These are phyloP conservation scores for Choloepus hoffmanni DNA, from an alignment of 2,113 vertebrate species.

Conservation along the genomic window DNA sequence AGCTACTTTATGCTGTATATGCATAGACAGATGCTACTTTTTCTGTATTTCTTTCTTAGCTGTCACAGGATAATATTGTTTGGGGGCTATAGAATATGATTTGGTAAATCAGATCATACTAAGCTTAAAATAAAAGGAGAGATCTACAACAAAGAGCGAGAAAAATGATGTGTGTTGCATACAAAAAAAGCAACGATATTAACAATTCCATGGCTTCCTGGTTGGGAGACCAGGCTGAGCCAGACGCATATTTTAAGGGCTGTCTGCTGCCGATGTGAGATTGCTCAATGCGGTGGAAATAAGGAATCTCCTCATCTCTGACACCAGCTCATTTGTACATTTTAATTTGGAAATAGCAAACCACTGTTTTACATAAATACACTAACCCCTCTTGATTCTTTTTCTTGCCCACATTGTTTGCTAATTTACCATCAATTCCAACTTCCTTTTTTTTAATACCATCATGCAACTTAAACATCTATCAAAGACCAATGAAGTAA, in stretches of 20 bases:
- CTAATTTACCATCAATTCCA: slow-evolving; percentile 83
- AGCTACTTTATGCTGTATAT: slow-evolving; percentile 34
- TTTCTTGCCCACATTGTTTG: slow-evolving; percentile 78
- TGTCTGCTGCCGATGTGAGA: slow-evolving; percentile 94
- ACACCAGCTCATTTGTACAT: slow-evolving; percentile 88
- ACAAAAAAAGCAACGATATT: slow-evolving; percentile 95
- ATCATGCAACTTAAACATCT: slow-evolving; percentile 80
- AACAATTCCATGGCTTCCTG: slow-evolving; percentile 92
- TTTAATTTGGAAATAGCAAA: slow-evolving; percentile 89
- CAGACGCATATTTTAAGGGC: slow-evolving; percentile 98
- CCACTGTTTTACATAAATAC: slow-evolving; percentile 86
- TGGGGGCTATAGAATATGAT: slow-evolving; percentile 87
- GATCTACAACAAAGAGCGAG: slow-evolving; percentile 91
- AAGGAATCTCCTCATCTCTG: slow-evolving; percentile 88
- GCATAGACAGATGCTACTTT: slow-evolving; percentile 10
- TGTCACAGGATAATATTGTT: slow-evolving; percentile 80
- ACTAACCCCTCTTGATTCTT: slow-evolving; percentile 80
- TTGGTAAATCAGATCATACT: slow-evolving; percentile 92
- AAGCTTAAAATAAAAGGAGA: slow-evolving; percentile 86
- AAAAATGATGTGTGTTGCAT: slow-evolving; percentile 92
- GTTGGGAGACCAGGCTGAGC: slow-evolving; percentile 94
- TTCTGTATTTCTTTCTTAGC: slow-evolving; percentile 61
- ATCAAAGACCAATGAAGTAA: slow-evolving; percentile 79
- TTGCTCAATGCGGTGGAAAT: slow-evolving; percentile 92
- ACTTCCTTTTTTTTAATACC: slow-evolving; percentile 78